Percentiles rank a stretch among this genome's conserved stretches.
Conservation (phyloP, 2,797 vertebrate species). For the Myotis planiceps region DNA sequence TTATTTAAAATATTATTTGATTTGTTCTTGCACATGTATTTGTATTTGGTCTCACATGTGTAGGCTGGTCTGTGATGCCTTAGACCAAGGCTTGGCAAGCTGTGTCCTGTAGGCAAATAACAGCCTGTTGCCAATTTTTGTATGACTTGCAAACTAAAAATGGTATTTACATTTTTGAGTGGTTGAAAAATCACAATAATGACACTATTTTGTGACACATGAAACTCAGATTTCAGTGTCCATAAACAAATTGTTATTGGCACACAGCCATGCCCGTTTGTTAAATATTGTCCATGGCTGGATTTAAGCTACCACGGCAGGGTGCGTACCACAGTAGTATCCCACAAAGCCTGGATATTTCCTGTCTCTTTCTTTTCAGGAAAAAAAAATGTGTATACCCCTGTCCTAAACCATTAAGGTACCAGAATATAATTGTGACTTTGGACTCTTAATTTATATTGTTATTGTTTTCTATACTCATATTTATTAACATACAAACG, state of each 20-base stretch:
- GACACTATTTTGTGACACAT: not conserved
- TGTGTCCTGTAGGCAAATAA: not conserved
- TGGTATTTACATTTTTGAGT: conserved; percentile 4
- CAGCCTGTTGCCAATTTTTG: not conserved
- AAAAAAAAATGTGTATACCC: not conserved
- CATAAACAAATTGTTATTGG: not conserved
- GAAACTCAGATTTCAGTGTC: not conserved
- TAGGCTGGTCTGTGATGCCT: not conserved
- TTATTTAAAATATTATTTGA: not conserved
- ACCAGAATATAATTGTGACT: not conserved
- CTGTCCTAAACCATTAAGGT: not conserved
- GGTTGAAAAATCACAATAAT: not conserved
- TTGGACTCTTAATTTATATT: not conserved
- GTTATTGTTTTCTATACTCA: conserved; percentile 10
- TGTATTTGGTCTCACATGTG: not conserved
- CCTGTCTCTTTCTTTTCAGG: not conserved
- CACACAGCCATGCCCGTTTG: no score
- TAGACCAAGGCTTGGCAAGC: not conserved
- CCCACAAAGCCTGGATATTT: not conserved
- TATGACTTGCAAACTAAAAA: not conserved
- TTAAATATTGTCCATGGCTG: not conserved
- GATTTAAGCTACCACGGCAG: not conserved
- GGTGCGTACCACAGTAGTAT: no score
- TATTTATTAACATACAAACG: not conserved
- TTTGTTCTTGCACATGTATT: not conserved